phyloP scores from a whole-genome alignment of 2,797 vertebrate species.

The Myotis pilosus region DNA sequence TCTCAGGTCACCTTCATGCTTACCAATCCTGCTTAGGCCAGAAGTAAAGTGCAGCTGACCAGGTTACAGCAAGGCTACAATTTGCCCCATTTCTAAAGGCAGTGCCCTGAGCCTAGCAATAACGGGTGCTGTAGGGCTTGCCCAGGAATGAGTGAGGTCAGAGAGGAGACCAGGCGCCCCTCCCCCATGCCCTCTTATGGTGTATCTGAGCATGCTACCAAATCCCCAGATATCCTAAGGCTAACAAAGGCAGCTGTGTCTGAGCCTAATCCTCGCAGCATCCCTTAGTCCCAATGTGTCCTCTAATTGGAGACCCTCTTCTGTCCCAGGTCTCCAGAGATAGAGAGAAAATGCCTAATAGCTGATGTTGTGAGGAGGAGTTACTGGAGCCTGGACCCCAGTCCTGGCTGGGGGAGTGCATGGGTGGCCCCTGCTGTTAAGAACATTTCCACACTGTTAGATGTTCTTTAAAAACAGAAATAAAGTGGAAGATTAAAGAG shows the following conservation, averaged over 20 bases:
- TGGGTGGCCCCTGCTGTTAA: conserved; percentile 48
- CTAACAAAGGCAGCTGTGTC: conserved; percentile 76
- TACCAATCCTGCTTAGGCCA: neutral
- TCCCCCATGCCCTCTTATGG: neutral
- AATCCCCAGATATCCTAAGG: conserved; percentile 11
- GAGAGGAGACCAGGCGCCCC: conserved; percentile 14
- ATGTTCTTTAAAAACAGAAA: conserved; percentile 75
- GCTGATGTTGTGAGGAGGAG: conserved; percentile 3
- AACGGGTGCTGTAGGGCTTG: conserved; percentile 1
- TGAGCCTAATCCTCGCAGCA: neutral
- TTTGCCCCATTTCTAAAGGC: neutral
- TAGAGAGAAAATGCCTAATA: neutral
- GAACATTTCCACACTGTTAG: conserved; percentile 66
- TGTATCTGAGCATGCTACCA: conserved; percentile 73
- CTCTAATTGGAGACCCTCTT: conserved; percentile 49
- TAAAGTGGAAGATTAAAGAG: conserved; percentile 73
- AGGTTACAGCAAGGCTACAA: neutral
- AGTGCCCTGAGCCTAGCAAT: neutral
- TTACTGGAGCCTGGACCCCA: neutral
- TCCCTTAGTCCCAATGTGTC: neutral
- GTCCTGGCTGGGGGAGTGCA: neutral
- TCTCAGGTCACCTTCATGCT: conserved; percentile 53
- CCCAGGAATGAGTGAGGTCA: neutral
- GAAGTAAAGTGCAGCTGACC: neutral
- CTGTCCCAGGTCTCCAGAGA: conserved; percentile 31